Base-by-base conservation (phyloP, 2,797 vertebrate genomes). In the Philypnodon macrostomus region DNA sequence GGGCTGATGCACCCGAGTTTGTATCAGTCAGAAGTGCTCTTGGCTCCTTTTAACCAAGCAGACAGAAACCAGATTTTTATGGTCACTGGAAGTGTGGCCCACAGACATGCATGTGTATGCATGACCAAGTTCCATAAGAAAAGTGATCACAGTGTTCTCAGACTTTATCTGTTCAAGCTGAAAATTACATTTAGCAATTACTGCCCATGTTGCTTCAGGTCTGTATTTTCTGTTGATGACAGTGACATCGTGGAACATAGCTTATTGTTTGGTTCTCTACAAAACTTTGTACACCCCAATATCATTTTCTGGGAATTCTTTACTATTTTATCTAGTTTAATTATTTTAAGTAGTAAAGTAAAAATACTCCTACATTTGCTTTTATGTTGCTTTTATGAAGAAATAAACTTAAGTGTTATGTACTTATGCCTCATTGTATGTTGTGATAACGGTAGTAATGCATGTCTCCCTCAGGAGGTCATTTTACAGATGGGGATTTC, bases 71-170 rank as follows among this genome's bases (percentile, higher is more conserved):
- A n/a, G 29, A 41, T 70, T 55, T 63, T 55, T 59, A 66, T 57
- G 31, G 52, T 58, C 38, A 27, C 30, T 42, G 16, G 53, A 48
- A 71, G 41, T 42, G 19, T 39, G 15, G 35, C 55, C 27, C 41
- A 57, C 71, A 84, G 70, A 75, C 53, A 41, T 24, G 19, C 21
- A 38, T 51, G 24, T 46, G 40, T 26, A 57, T 57, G 67, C 68
- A 53, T 62, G 57, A 68, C 40, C 56, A 56, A 12, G 18, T 73
- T 73, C 69, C 56, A 57, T 66, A 17, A 23, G 24, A 60, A 65
- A 42, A 3, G 29, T 36, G 37, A 58, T 73, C 42, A 45, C 39
- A 13, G 23, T 18, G 58, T 48, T 45, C 12, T 13, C 15, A 21
- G 55, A 38, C 53, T 35, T 38, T 53, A 57, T 51, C 31, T 54